Evolutionary conservation across 2,113 vertebrate genomes (phyloP).

Genomic region (Mastomys coucha): DNA sequence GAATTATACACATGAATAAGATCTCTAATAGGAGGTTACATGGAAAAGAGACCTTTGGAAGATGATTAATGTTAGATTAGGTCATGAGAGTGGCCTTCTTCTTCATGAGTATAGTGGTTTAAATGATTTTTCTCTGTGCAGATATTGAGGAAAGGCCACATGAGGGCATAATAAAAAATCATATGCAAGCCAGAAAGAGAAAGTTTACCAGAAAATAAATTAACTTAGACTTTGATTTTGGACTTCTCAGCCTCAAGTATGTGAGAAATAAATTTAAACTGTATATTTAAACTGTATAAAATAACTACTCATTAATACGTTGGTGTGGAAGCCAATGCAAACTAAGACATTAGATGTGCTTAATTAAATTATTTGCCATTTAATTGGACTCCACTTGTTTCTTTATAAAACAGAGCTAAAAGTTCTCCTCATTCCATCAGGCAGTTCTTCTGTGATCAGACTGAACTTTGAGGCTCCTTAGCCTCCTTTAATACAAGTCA

Average conservation of each 20-base stretch:
- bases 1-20: background rate
- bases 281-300: constrained; percentile 33
- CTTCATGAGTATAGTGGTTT: background rate
- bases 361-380: background rate
- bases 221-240: background rate
- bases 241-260: background rate
- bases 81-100: background rate
- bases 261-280: constrained; percentile 7
- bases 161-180: background rate
- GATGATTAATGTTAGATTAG: background rate
- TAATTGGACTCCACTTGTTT: background rate
- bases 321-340: background rate
- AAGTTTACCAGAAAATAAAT: background rate
- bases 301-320: background rate
- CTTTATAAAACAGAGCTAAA: background rate
- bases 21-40: background rate
- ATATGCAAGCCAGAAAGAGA: background rate
- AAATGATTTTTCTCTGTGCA: background rate
- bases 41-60: background rate
- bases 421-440: background rate
- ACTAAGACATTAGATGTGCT: background rate
- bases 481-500: no score
- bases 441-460: background rate
- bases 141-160: background rate
- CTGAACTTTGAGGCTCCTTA: background rate